These are phyloP conservation scores for Odontocolon sp. DNA, from an alignment of 2,888 invertebrate species.

Conservation along the genomic window DNA sequence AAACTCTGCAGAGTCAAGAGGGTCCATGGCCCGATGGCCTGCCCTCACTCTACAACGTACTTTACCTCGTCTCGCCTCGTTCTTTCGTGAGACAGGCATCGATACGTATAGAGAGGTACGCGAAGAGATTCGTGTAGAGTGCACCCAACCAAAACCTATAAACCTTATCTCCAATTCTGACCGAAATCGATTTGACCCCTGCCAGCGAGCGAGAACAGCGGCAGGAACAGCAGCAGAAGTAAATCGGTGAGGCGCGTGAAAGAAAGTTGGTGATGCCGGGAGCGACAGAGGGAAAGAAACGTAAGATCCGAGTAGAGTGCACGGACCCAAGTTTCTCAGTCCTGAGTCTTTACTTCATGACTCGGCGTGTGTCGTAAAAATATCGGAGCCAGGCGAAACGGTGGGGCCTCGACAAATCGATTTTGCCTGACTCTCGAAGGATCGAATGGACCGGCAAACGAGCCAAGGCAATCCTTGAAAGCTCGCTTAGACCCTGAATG, in stretches of 20 bases:
- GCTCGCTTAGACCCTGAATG: slow-evolving; percentile 18
- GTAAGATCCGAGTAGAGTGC: slow-evolving; percentile 46
- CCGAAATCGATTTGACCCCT: slow-evolving; percentile 78
- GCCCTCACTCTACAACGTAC: no score
- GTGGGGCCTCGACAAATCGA: slow-evolving; percentile 62
- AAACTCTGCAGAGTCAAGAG: no score
- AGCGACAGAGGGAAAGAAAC: slow-evolving; percentile 54
- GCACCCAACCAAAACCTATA: slow-evolving; percentile 67
- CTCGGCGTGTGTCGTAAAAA: slow-evolving; percentile 67
- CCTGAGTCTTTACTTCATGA: slow-evolving; percentile 39
- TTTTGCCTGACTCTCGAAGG: slow-evolving; percentile 31
- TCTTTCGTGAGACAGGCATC: slow-evolving; percentile 33
- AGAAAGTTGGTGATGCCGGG: slow-evolving; percentile 50
- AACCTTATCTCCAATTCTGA: slow-evolving; percentile 76
- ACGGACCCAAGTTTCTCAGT: slow-evolving; percentile 41
- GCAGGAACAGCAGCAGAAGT: slow-evolving; percentile 49
- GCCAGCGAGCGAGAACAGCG: slow-evolving; percentile 53
- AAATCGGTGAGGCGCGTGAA: slow-evolving; percentile 47
- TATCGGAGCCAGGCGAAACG: slow-evolving; percentile 58
- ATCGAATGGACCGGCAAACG: slow-evolving; percentile 32
- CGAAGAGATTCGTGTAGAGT: slow-evolving; percentile 52
- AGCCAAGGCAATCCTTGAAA: slow-evolving; percentile 21
- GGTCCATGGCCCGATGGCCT: no score
- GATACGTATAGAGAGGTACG: slow-evolving; percentile 51
- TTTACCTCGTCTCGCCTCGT: neutral